Percentiles rank a stretch among this genome's conserved stretches.
Conservation (phyloP, 2,113 vertebrate genomes). For the Protobothrops mucrosquamatus region DNA sequence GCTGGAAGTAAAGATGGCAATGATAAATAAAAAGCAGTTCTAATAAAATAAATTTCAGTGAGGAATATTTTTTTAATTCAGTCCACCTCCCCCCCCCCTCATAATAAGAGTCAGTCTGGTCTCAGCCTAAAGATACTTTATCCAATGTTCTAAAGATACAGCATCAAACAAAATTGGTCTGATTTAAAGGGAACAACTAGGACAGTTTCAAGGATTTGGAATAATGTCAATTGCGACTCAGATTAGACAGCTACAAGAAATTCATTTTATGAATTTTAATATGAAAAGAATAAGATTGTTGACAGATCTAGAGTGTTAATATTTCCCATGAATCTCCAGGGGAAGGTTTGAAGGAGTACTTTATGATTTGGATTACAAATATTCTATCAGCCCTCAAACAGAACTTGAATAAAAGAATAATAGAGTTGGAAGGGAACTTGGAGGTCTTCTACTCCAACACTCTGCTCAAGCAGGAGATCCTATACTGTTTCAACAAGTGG, state of each 20-base stretch:
- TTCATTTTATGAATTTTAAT: neutral
- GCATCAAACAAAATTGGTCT: neutral
- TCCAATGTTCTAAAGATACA: neutral
- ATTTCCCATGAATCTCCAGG: neutral
- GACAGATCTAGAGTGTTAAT: neutral
- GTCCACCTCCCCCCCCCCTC: too few species aligned
- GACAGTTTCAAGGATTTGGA: neutral
- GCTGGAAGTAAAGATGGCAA: neutral
- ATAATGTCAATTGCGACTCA: neutral
- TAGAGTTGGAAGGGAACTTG: too few species aligned
- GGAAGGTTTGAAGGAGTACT: neutral
- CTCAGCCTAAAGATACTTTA: neutral
- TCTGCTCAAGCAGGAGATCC: too few species aligned
- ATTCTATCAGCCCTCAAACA: neutral
- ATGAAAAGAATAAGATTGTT: neutral
- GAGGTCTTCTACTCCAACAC: too few species aligned
- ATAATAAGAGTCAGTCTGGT: neutral
- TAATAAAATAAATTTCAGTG: neutral
- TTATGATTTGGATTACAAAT: neutral
- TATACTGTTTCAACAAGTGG: too few species aligned
- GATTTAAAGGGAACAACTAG: neutral
- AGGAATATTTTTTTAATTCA: neutral
- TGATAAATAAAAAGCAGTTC: neutral
- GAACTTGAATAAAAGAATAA: neutral
- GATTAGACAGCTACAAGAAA: neutral